Percentiles rank a stretch among this genome's conserved stretches.
Conservation (phyloP, 2,113 vertebrate genomes). For the Alces alces region DNA sequence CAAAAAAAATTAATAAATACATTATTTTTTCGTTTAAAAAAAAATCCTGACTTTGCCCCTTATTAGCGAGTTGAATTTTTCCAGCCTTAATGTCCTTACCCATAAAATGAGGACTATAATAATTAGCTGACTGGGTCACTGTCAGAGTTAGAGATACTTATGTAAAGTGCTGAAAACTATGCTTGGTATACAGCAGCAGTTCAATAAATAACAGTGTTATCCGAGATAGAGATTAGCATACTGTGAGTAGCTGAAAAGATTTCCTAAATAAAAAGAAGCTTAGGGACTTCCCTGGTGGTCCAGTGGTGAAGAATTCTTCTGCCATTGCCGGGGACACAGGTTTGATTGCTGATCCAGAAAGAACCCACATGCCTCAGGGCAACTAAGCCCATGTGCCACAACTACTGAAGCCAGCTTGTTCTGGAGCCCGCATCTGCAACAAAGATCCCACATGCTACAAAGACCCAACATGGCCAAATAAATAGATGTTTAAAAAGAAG, state of each 20-base stretch:
- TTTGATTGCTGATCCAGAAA: background rate
- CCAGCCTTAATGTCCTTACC: background rate
- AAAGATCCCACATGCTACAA: background rate
- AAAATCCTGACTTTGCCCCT: background rate
- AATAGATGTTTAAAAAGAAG: background rate
- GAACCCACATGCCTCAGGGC: background rate
- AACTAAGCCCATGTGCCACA: background rate
- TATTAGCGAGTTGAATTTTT: background rate
- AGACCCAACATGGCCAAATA: background rate
- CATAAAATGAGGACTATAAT: background rate
- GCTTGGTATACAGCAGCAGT: background rate
- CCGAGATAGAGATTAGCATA: background rate
- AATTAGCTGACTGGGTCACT: background rate
- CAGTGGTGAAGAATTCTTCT: background rate
- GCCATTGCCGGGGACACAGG: background rate
- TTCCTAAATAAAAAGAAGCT: conserved; percentile 1
- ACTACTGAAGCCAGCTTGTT: background rate
- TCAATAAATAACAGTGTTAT: background rate
- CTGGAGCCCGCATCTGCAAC: accelerated
- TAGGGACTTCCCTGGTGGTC: background rate
- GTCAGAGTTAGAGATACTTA: background rate
- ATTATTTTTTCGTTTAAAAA: background rate
- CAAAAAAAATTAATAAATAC: background rate
- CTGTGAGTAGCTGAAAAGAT: background rate
- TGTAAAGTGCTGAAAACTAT: background rate